Evolutionary conservation across 2,113 vertebrate species (phyloP).

Genomic region (Elanoides forficatus): DNA sequence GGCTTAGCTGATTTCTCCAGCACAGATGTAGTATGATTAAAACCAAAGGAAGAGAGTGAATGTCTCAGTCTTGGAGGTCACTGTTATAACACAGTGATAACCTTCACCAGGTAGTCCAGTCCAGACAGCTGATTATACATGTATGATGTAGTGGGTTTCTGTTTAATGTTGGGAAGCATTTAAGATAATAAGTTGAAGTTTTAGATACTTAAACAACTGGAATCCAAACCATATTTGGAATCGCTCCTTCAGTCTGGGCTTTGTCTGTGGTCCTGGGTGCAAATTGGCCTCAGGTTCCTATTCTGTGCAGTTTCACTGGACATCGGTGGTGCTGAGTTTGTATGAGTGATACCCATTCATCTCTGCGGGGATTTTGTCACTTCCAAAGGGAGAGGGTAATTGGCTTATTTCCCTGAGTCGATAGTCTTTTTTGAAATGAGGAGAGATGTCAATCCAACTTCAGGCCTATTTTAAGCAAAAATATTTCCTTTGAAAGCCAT

Average conservation of each 20-base stretch:
- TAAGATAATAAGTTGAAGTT: neutral
- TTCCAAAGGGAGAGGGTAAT: neutral
- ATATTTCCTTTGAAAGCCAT: neutral
- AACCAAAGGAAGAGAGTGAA: neutral
- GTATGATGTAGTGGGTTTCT: neutral
- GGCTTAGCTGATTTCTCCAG: neutral
- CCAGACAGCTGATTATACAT: neutral
- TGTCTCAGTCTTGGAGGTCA: neutral
- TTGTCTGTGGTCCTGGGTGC: neutral
- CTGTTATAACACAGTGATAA: neutral
- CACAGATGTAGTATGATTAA: neutral
- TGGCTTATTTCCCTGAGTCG: neutral
- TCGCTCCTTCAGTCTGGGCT: neutral
- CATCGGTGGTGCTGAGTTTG: accelerated
- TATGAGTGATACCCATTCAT: neutral
- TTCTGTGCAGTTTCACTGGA: neutral
- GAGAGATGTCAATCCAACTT: neutral
- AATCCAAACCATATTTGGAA: neutral
- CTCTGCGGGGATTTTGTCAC: neutral
- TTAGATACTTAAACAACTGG: neutral
- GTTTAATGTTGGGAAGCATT: neutral
- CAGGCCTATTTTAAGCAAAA: neutral
- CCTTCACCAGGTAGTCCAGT: neutral
- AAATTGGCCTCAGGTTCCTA: neutral
- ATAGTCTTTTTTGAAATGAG: neutral